Percentiles rank a stretch among this genome's conserved stretches.
Evolutionary conservation across 1,140 invertebrate genomes (phyloP).

Genomic region (Teleogryllus occipitalis): DNA sequence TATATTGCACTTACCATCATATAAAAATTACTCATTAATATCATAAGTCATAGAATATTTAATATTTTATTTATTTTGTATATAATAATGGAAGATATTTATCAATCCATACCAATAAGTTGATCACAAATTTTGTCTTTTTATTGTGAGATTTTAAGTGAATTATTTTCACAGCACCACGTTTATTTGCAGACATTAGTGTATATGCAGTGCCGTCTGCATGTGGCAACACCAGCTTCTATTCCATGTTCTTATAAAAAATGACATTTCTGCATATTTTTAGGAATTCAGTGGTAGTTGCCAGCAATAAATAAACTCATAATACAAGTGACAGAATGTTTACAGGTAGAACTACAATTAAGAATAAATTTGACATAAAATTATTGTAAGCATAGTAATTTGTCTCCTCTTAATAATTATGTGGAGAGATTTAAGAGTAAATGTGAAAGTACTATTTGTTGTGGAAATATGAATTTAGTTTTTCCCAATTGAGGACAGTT

Average conservation of each 20-base stretch:
- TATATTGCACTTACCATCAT: conserved; percentile 1
- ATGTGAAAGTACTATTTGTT: not conserved
- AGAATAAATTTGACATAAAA: not conserved
- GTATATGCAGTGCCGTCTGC: not conserved
- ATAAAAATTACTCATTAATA: conserved; percentile 6
- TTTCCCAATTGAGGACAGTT: not conserved
- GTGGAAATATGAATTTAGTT: not conserved
- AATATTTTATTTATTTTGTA: conserved; percentile 6
- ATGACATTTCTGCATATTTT: not conserved
- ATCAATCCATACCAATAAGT: conserved; percentile 5
- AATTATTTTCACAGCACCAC: conserved; percentile 1
- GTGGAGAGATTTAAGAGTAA: conserved; percentile 1
- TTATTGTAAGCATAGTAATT: not conserved
- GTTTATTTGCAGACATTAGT: not conserved
- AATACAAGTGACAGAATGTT: not conserved
- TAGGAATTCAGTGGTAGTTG: not conserved
- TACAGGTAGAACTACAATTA: not conserved
- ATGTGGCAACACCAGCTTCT: not conserved
- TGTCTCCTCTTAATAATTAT: not conserved
- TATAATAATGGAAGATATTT: conserved; percentile 6
- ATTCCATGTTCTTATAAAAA: not conserved
- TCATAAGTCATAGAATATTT: conserved; percentile 6
- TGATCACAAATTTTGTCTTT: conserved; percentile 1
- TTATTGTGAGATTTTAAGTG: conserved; percentile 5
- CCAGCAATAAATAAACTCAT: not conserved